A percentile compares a stretch with the other conserved stretches of the same genome.
phyloP scores from a whole-genome alignment of 37 sponge, comb jelly and placozoan genomes.

The Halichondria panicea region DNA sequence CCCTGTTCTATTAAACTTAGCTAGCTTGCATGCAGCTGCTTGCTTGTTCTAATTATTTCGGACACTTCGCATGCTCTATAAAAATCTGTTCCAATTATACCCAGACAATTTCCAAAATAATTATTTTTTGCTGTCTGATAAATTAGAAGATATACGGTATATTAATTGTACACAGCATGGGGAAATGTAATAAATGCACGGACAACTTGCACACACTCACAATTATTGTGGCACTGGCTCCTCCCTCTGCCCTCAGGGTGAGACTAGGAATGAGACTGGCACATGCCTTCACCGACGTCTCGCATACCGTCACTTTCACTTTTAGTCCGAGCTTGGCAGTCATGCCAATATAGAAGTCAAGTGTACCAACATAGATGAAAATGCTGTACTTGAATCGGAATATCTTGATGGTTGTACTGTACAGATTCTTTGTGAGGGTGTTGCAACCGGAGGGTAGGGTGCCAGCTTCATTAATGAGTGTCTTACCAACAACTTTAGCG shows the following conservation, averaged over 20 bases:
- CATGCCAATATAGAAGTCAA: background rate
- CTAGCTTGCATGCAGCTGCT: no score
- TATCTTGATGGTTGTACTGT: background rate
- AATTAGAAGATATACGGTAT: no score
- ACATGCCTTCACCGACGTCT: background rate
- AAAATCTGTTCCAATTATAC: no score
- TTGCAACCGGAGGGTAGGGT: background rate
- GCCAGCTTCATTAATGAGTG: slow-evolving; percentile 16
- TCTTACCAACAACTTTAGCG: slow-evolving; percentile 45
- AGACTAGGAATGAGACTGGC: background rate
- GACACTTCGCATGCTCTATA: no score
- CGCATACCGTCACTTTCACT: background rate
- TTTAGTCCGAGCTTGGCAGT: background rate
- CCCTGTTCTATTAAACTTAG: no score
- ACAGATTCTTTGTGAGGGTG: background rate
- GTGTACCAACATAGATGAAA: slow-evolving; percentile 2
- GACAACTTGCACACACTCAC: no score
- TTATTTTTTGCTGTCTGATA: no score
- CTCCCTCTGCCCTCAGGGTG: slow-evolving; percentile 1
- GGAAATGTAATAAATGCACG: no score
- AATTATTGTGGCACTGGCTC: background rate
- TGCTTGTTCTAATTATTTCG: no score
- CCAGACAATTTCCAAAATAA: no score
- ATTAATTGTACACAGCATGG: no score
- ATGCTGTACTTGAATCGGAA: background rate